Conservation (phyloP, 2,797 vertebrate species). For the Gymnodraco acuticeps region DNA sequence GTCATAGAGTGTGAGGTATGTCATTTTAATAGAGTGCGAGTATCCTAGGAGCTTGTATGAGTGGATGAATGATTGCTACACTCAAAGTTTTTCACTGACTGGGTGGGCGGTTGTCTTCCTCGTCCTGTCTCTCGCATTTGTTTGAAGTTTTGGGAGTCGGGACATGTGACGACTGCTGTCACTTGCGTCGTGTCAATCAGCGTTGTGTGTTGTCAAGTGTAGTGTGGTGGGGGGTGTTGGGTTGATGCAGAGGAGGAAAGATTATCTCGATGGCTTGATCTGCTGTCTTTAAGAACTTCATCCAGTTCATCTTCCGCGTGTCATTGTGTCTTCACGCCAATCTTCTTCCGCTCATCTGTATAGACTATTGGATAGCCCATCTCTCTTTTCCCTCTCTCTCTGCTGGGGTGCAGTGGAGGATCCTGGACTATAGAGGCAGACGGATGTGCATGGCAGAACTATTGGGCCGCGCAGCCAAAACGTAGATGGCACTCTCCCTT, state of each 20-base stretch:
- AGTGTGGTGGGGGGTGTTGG: conserved; percentile 23
- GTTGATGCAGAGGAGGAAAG: conserved; percentile 64
- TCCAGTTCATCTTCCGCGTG: conserved; percentile 41
- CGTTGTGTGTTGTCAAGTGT: conserved; percentile 49
- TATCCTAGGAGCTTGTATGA: conserved; percentile 32
- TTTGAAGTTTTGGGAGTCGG: conserved; percentile 38
- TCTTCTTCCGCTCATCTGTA: conserved; percentile 51
- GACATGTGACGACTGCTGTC: conserved; percentile 59
- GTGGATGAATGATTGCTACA: conserved; percentile 25
- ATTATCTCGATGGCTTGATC: conserved; percentile 60
- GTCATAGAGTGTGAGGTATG: conserved; percentile 21
- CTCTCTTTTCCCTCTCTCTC: conserved; percentile 41
- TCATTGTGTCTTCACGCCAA: conserved; percentile 46
- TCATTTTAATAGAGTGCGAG: conserved; percentile 33
- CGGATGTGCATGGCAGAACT: conserved; percentile 93
- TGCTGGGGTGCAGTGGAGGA: conserved; percentile 37
- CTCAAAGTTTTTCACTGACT: conserved; percentile 35
- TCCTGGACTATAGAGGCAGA: conserved; percentile 86
- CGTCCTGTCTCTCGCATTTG: conserved; percentile 29
- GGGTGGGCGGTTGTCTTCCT: conserved; percentile 34
- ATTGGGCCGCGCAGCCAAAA: conserved; percentile 94
- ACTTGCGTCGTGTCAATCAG: conserved; percentile 50
- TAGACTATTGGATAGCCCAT: conserved; percentile 30
- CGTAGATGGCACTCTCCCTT: conserved; percentile 90
- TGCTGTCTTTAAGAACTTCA: conserved; percentile 55